Evolutionary conservation across 2,888 invertebrate genomes (phyloP).

Genomic region (Neoaliturus tenellus): DNA sequence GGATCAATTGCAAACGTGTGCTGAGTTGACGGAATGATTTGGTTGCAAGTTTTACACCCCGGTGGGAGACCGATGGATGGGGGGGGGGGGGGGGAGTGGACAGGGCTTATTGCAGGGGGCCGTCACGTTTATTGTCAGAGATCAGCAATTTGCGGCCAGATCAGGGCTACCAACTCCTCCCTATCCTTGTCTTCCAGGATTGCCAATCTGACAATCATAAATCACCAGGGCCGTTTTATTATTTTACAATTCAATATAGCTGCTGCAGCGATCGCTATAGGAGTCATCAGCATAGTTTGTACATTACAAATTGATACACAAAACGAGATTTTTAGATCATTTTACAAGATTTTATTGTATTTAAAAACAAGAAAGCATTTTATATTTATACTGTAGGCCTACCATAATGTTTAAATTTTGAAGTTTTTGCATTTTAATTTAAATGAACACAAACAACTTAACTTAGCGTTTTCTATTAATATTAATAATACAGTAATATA

Average conservation of each 20-base stretch:
- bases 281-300: too few species aligned
- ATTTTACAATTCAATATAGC: conserved; percentile 18
- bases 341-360: too few species aligned
- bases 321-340: too few species aligned
- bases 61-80: background rate
- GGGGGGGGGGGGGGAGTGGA: background rate
- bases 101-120: conserved; percentile 20
- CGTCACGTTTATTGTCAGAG: conserved; percentile 47
- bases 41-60: conserved; percentile 33
- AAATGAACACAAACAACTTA: too few species aligned
- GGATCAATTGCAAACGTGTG: background rate
- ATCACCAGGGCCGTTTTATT: conserved; percentile 33
- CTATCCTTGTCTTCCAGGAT: conserved; percentile 52
- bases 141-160: conserved; percentile 54
- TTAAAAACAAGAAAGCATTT: too few species aligned
- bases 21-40: conserved; percentile 32
- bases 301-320: too few species aligned
- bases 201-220: conserved; percentile 56
- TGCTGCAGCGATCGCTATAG: background rate
- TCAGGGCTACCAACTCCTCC: conserved; percentile 55
- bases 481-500: too few species aligned
- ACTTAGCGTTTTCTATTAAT: too few species aligned
- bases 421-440: too few species aligned
- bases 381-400: too few species aligned
- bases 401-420: too few species aligned